Base-by-base conservation (phyloP, 1,140 invertebrate species). In the Calycopis cecrops region DNA sequence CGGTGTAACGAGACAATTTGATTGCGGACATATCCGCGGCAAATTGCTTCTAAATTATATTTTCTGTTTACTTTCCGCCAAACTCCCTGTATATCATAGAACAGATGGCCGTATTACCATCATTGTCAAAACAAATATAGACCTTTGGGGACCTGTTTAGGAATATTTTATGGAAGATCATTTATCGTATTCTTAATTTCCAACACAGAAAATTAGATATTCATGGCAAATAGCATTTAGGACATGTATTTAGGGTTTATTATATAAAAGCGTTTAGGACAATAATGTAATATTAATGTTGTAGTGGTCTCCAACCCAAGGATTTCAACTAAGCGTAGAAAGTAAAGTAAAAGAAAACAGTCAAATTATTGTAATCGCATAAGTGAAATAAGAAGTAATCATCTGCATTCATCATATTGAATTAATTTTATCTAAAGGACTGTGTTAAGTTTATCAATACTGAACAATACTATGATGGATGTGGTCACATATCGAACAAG, bases 1-100 rank as follows among this genome's bases (percentile, higher is more conserved):
- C 63, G 73, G 76, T 80, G 83, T 83, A 86, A 86, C 83, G 81
- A 86, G 83, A 86, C 83, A 86, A 86, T 86, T 86, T 86, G 83
- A 86, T 86, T 86, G 81, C 83, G 81, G 79, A 86, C 83, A 83
- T 83, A 86, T 83, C 76, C 78, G 70, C 77, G 81, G 71, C 76
- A 86, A 86, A 86, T 86, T 86, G 83, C 83, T 86, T 82, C 77
- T 80, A 86, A 86, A 86, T 86, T 85, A 86, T 86, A 84, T 86
- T 86, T 83, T 83, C 75, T 86, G 83, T 86, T 86, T 86, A 86
- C 83, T 76, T 86, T 81, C 76, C 74, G 76, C 79, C 75, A 75
- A 82, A 85, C 79, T 78, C 80, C 76, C 76, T 63, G 69, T 63
- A 28, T 66, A 59, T 62, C 42, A 60, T 56, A 62, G 62, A 63